These are phyloP conservation scores for Neoitamus cyanurus DNA, from an alignment of 2,888 invertebrate species.

Conservation along the genomic window DNA sequence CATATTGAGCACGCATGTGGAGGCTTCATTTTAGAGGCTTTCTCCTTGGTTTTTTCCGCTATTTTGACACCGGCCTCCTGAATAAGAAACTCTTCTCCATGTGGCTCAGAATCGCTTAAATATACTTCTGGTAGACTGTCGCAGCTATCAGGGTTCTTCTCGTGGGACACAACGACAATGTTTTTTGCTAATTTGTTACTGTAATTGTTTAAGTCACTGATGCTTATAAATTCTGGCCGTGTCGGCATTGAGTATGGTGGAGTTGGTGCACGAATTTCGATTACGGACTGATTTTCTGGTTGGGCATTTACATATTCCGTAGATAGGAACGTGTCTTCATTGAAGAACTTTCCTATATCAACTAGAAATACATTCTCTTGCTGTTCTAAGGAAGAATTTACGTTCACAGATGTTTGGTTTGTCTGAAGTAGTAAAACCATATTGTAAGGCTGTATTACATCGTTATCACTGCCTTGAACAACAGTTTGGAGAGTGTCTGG, in stretches of 20 bases:
- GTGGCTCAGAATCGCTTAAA: not conserved
- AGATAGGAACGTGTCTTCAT: not conserved
- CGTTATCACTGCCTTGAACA: not conserved
- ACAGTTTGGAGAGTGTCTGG: not conserved
- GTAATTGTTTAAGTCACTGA: conserved; percentile 2
- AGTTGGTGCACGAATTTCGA: not conserved
- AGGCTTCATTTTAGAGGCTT: not conserved
- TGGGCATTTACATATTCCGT: not conserved
- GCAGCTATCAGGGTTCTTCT: not conserved
- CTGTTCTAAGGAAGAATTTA: not conserved
- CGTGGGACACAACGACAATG: conserved; percentile 34
- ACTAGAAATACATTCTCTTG: not conserved
- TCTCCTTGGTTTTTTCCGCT: not conserved
- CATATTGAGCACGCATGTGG: conserved; percentile 40
- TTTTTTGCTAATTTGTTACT: conserved; percentile 20
- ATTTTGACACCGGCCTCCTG: not conserved
- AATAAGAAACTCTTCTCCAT: not conserved
- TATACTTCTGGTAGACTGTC: not conserved
- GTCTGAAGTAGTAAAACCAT: not conserved
- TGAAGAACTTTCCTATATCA: not conserved
- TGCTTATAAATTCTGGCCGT: conserved; percentile 16
- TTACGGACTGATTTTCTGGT: not conserved
- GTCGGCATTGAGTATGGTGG: not conserved
- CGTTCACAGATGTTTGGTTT: not conserved
- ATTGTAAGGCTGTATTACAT: not conserved